Conservation (phyloP, 1,140 invertebrate species). For the Elysia chlorotica region DNA sequence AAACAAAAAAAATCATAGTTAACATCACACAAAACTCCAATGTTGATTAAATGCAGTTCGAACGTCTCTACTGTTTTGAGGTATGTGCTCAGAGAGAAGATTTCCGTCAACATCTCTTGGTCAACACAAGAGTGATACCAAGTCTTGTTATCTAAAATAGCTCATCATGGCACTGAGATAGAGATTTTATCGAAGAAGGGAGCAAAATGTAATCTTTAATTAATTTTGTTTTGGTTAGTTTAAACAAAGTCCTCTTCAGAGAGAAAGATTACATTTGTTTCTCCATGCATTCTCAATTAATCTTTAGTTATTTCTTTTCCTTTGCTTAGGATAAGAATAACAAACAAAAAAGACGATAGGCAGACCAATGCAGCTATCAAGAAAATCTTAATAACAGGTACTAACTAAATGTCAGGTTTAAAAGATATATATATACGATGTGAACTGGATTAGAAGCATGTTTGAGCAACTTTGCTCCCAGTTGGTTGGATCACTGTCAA, state of each 20-base stretch:
- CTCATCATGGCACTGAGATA: slow-evolving; percentile 13
- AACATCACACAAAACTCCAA: too few species aligned
- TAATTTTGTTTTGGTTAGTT: neutral
- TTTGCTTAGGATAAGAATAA: neutral
- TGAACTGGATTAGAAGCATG: too few species aligned
- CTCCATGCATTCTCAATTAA: neutral
- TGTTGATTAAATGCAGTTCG: too few species aligned
- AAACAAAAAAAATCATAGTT: too few species aligned
- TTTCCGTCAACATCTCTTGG: slow-evolving; percentile 12
- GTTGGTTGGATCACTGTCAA: neutral
- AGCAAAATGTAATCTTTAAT: neutral
- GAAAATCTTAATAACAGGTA: too few species aligned
- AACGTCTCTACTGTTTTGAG: too few species aligned
- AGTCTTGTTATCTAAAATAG: slow-evolving; percentile 6
- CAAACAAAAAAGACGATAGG: too few species aligned
- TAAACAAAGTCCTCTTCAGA: too few species aligned
- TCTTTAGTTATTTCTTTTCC: neutral
- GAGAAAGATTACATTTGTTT: too few species aligned
- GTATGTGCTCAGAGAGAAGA: slow-evolving; percentile 22
- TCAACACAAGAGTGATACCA: slow-evolving; percentile 23
- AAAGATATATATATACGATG: neutral
- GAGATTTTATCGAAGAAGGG: neutral
- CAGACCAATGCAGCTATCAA: too few species aligned
- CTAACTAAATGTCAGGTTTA: too few species aligned
- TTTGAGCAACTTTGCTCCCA: too few species aligned